phyloP scores from a whole-genome alignment of 2,113 vertebrate species.

The Gallinago undulata region DNA sequence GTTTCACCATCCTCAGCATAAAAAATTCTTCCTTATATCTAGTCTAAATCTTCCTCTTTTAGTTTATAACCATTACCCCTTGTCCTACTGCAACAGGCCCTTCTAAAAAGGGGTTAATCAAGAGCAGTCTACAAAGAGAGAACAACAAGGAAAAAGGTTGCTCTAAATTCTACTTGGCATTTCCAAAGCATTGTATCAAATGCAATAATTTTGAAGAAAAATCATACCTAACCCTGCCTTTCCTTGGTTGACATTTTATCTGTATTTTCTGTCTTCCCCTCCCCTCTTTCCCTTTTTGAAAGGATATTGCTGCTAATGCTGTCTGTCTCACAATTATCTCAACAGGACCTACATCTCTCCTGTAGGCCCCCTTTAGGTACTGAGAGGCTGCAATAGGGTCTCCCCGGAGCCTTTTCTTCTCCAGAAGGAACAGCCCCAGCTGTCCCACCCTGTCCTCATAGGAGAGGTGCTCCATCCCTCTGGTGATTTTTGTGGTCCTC shows the following conservation, averaged over 20 bases:
- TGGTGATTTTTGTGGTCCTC: background rate
- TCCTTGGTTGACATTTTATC: background rate
- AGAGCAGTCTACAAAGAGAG: background rate
- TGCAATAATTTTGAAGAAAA: conserved; percentile 15
- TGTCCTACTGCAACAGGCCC: background rate
- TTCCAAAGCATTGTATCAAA: conserved; percentile 15
- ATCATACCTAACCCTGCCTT: background rate
- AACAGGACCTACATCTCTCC: background rate
- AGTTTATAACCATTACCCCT: background rate
- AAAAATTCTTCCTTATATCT: background rate
- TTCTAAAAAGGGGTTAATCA: background rate
- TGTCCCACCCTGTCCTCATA: accelerated
- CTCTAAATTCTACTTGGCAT: conserved; percentile 42
- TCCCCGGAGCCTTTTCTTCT: background rate
- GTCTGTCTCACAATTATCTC: background rate
- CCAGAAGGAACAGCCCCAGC: background rate
- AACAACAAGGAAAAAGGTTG: background rate
- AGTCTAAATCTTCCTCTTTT: background rate
- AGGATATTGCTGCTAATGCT: background rate
- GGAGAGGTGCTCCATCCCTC: background rate
- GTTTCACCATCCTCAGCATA: background rate
- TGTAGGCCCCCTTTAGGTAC: background rate
- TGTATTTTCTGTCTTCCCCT: background rate
- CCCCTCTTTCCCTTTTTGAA: background rate
- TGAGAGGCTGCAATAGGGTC: background rate